These are phyloP conservation scores for Hanleya hanleyi DNA, from an alignment of 2,888 invertebrate genomes.

Conservation along the genomic window DNA sequence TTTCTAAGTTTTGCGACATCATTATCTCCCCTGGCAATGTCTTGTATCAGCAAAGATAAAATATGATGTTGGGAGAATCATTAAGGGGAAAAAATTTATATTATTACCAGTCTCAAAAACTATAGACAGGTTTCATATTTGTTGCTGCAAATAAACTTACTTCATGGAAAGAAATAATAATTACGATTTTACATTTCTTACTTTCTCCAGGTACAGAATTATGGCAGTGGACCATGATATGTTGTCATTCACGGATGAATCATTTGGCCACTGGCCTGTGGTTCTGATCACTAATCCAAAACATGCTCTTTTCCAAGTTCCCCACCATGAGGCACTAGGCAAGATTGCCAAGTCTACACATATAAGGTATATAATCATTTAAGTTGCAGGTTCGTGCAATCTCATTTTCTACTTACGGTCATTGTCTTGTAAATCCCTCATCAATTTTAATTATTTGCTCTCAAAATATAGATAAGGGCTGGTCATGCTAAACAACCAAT, in stretches of 20 bases:
- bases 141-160: no score
- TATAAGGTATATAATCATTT: constrained; percentile 83
- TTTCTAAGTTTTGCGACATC: no score
- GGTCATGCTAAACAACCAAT: not conserved
- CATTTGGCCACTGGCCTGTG: constrained; percentile 82
- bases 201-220: constrained; percentile 81
- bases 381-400: no score
- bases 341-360: constrained; percentile 83
- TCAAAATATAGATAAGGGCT: no score
- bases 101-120: no score
- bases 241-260: constrained; percentile 87
- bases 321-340: constrained; percentile 82
- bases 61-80: no score
- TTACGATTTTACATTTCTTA: not conserved
- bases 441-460: not conserved
- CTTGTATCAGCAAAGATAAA: no score
- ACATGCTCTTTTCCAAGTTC: constrained; percentile 83
- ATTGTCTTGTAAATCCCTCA: not conserved
- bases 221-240: constrained; percentile 92
- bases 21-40: no score
- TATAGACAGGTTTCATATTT: no score
- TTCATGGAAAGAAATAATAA: no score
- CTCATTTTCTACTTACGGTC: no score
- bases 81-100: no score
- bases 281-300: constrained; percentile 93